These are phyloP conservation scores for Ganaspis sp. DNA, from an alignment of 1,140 invertebrate genomes.

Conservation along the genomic window DNA sequence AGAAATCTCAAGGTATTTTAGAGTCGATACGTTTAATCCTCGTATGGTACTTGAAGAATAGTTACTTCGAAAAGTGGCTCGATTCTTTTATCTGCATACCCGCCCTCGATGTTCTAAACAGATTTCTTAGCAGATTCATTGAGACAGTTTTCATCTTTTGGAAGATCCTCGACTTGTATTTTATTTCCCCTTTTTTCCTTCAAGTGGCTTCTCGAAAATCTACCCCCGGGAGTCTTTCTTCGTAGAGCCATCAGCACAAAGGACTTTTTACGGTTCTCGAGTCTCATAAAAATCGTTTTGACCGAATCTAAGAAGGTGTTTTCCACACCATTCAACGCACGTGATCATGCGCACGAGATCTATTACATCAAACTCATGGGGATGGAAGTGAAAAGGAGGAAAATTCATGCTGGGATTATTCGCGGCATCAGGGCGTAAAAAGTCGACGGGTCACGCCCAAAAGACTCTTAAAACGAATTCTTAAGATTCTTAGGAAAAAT, in stretches of 20 bases:
- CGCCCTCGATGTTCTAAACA: background rate
- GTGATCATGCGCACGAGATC: slow-evolving; percentile 33
- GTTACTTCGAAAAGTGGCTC: slow-evolving; percentile 14
- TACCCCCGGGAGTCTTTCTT: slow-evolving; percentile 26
- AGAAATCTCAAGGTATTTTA: background rate
- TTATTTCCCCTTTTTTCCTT: slow-evolving; percentile 28
- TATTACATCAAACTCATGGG: slow-evolving; percentile 10
- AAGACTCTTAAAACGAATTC: background rate
- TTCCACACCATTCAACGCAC: slow-evolving; percentile 20
- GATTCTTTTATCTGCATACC: slow-evolving; percentile 1
- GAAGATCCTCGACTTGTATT: background rate
- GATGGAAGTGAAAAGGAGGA: slow-evolving; percentile 1
- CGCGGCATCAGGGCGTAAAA: slow-evolving; percentile 36
- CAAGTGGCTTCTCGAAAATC: slow-evolving; percentile 36
- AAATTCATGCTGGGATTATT: slow-evolving; percentile 25
- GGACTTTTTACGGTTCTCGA: slow-evolving; percentile 43
- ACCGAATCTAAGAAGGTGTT: slow-evolving; percentile 25
- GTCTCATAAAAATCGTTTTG: slow-evolving; percentile 37
- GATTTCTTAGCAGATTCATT: background rate
- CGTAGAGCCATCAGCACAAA: slow-evolving; percentile 34
- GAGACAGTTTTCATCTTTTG: background rate
- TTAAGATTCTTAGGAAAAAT: slow-evolving; percentile 1
- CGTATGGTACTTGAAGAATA: background rate
- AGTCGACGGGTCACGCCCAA: slow-evolving; percentile 35
- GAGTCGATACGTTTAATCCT: background rate